These are phyloP conservation scores for Drosophila meridionalis DNA, from an alignment of 2,888 invertebrate genomes.

Conservation along the genomic window DNA sequence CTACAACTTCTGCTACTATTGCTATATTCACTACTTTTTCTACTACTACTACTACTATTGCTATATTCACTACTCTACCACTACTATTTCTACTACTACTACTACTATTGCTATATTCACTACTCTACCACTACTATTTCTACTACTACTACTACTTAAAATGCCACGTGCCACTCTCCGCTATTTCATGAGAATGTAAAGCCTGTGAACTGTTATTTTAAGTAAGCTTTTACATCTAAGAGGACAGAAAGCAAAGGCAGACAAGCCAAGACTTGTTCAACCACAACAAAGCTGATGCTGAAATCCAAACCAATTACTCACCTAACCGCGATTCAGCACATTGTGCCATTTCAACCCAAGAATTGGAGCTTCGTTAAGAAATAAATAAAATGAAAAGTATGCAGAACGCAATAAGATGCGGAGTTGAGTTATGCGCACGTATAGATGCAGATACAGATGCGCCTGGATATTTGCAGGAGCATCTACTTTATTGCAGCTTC, in stretches of 20 bases:
- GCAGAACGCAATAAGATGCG: conserved; percentile 39
- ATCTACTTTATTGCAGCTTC: conserved; percentile 69
- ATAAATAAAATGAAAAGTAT: conserved; percentile 23
- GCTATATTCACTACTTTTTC: neutral
- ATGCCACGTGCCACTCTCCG: neutral
- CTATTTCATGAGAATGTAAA: neutral
- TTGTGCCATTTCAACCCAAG: conserved; percentile 26
- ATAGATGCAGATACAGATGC: conserved; percentile 33
- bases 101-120: neutral
- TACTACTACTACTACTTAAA: neutral
- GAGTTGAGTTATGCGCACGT: conserved; percentile 11
- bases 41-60: neutral
- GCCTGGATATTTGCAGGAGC: conserved; percentile 5
- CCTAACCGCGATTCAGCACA: conserved; percentile 55
- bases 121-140: neutral
- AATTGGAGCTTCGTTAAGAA: conserved; percentile 22
- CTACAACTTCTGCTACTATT: neutral
- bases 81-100: neutral
- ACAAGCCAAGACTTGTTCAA: neutral
- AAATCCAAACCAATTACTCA: conserved; percentile 33
- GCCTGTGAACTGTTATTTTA: neutral
- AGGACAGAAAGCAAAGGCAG: neutral
- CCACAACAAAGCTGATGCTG: conserved; percentile 13
- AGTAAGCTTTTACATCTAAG: neutral
- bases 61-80: neutral